These are phyloP conservation scores for Callipepla californica DNA, from an alignment of 2,113 vertebrate genomes.

Conservation along the genomic window DNA sequence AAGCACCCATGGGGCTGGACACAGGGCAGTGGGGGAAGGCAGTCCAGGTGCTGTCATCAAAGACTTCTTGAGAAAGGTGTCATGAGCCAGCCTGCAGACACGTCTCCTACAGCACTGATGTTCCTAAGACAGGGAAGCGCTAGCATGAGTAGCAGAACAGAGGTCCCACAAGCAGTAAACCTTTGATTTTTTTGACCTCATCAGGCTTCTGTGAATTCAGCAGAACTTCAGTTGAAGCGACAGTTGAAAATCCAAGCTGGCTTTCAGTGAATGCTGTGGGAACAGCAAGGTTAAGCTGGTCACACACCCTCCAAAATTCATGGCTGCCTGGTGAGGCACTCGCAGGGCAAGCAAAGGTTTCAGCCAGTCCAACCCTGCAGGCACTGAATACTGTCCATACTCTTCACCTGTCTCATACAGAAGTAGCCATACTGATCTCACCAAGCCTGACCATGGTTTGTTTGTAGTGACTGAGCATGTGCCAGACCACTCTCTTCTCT, in stretches of 20 bases:
- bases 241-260: not conserved
- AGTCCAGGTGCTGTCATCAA: not conserved
- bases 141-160: slow-evolving; percentile 16
- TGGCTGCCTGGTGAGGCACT: not conserved
- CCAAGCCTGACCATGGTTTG: not conserved
- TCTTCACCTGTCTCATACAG: not conserved
- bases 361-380: not conserved
- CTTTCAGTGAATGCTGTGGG: not conserved
- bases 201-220: not conserved
- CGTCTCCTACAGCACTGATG: not conserved
- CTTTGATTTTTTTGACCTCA: not conserved
- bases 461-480: not conserved
- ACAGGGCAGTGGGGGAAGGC: not conserved
- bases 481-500: not conserved
- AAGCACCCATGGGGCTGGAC: not conserved
- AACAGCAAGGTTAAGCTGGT: not conserved
- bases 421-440: not conserved
- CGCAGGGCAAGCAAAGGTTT: not conserved
- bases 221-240: not conserved
- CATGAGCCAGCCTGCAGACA: not conserved
- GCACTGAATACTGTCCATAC: not conserved
- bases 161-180: not conserved
- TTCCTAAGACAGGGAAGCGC: slow-evolving; percentile 44
- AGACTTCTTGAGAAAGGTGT: not conserved
- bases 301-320: not conserved